Evolutionary conservation across 1,140 invertebrate species (phyloP).

Genomic region (Metaphire vulgaris): DNA sequence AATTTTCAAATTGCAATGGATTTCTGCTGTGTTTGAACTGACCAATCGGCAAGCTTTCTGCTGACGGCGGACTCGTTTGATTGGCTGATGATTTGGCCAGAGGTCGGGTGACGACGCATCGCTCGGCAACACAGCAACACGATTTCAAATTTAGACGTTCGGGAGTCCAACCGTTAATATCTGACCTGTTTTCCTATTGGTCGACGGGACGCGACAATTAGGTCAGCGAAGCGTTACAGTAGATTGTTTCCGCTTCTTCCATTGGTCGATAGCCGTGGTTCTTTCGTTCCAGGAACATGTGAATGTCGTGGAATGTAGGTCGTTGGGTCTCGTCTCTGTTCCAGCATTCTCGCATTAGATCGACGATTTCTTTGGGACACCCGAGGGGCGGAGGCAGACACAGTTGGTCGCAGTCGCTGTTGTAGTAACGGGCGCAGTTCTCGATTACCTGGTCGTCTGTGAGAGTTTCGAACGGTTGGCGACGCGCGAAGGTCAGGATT

Average conservation of each 20-base stretch:
- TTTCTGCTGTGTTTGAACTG: too few species aligned
- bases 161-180: too few species aligned
- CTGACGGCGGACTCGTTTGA: too few species aligned
- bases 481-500: constrained; percentile 73
- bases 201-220: too few species aligned
- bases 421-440: constrained; percentile 53
- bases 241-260: constrained; percentile 40
- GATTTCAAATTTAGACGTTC: too few species aligned
- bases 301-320: constrained; percentile 83
- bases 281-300: constrained; percentile 82
- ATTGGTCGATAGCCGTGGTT: constrained; percentile 63
- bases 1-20: too few species aligned
- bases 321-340: not conserved
- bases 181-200: too few species aligned
- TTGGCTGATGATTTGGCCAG: too few species aligned
- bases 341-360: constrained; percentile 22
- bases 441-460: constrained; percentile 72
- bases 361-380: constrained; percentile 19
- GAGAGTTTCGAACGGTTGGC: constrained; percentile 71
- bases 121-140: too few species aligned
- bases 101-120: too few species aligned
- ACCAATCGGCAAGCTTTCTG: too few species aligned
- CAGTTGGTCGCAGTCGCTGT: constrained; percentile 35
- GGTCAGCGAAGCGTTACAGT: too few species aligned
- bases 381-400: not conserved